These are phyloP conservation scores for Cyaniris semiargus DNA, from an alignment of 2,888 invertebrate species.

Conservation along the genomic window DNA sequence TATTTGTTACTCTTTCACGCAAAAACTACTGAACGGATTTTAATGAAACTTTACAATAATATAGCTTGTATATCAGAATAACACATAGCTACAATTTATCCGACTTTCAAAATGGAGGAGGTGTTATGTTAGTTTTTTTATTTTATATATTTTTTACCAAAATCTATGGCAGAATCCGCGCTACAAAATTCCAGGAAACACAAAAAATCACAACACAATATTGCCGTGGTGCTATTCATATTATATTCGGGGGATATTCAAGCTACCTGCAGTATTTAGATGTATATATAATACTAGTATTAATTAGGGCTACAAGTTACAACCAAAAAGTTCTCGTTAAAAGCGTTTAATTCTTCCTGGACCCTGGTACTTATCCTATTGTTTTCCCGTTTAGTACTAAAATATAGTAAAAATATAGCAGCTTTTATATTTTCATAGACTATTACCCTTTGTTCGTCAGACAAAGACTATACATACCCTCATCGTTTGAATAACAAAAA, in stretches of 20 bases:
- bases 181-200: not conserved
- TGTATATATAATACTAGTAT: not conserved
- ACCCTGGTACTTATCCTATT: not conserved
- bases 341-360: not conserved
- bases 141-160: not conserved
- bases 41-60: no score
- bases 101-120: no score
- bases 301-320: not conserved
- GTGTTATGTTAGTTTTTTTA: no score
- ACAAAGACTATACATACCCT: constrained; percentile 20
- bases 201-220: not conserved
- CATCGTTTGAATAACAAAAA: constrained; percentile 19
- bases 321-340: not conserved
- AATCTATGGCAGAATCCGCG: not conserved
- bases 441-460: constrained; percentile 23
- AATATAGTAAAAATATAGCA: constrained; percentile 9
- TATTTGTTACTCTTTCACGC: no score
- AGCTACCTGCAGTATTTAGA: constrained; percentile 1
- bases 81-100: no score
- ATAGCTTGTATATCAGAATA: no score
- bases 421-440: constrained; percentile 19
- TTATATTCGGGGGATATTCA: not conserved
- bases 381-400: constrained; percentile 6
- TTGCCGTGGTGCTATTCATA: not conserved
- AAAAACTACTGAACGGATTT: no score